A percentile compares a stretch with the other conserved stretches of the same genome.
Conservation (phyloP, 2,797 vertebrate genomes). For the Emys orbicularis region DNA sequence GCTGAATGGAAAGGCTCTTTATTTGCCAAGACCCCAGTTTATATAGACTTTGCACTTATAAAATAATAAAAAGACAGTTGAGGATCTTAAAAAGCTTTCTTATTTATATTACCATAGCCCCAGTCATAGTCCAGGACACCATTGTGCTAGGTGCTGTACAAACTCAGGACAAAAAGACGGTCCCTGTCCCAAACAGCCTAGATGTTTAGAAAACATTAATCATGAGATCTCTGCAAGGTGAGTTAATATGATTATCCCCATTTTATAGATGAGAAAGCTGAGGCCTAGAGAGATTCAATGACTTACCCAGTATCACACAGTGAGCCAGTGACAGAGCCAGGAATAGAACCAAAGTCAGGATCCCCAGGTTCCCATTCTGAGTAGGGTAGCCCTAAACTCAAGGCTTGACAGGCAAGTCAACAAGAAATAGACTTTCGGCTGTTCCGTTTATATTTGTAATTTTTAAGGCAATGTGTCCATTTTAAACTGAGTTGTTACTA, state of each 20-base stretch:
- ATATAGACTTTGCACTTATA: neutral
- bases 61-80: neutral
- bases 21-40: neutral
- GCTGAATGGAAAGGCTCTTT: neutral
- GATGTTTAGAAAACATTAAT: neutral
- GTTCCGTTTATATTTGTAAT: neutral
- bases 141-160: neutral
- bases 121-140: neutral
- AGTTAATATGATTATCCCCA: neutral
- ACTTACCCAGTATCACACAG: neutral
- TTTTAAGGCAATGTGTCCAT: neutral
- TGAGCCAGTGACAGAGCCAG: neutral
- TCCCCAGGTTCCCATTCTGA: neutral
- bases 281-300: neutral
- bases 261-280: neutral
- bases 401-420: neutral
- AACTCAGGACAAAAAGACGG: neutral
- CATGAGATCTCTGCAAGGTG: neutral
- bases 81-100: neutral
- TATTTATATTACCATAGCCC: neutral
- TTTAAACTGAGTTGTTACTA: conserved; percentile 23
- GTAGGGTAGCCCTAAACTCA: neutral
- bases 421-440: neutral
- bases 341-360: neutral
- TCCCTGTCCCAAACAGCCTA: neutral